phyloP scores from a whole-genome alignment of 2,888 invertebrate genomes.

The Ornithoptera priamus region DNA sequence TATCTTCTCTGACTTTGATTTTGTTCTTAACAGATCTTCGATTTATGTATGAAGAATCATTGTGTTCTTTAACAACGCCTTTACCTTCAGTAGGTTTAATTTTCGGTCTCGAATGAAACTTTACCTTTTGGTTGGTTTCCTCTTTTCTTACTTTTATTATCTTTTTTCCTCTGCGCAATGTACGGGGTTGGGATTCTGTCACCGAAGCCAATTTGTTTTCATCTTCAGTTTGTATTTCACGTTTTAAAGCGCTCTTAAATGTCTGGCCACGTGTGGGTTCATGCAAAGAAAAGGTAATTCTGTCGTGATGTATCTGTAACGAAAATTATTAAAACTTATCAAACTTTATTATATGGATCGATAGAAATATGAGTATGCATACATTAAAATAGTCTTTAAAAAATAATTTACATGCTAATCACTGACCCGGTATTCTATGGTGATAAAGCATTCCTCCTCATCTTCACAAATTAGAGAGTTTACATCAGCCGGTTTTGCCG shows the following conservation, averaged over 20 bases:
- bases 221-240: conserved; percentile 50
- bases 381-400: neutral
- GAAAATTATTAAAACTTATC: conserved; percentile 4
- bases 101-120: conserved; percentile 47
- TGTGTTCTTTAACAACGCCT: conserved; percentile 56
- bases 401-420: neutral
- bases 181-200: conserved; percentile 39
- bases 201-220: conserved; percentile 40
- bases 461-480: conserved; percentile 72
- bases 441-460: conserved; percentile 69
- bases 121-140: conserved; percentile 38
- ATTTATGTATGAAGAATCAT: conserved; percentile 54
- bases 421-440: conserved; percentile 69
- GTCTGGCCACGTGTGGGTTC: conserved; percentile 71
- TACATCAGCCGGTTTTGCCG: conserved; percentile 68
- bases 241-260: conserved; percentile 68
- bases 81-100: conserved; percentile 56
- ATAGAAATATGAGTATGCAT: neutral
- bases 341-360: neutral
- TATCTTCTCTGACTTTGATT: conserved; percentile 62
- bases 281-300: conserved; percentile 71
- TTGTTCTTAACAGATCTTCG: conserved; percentile 55
- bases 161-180: conserved; percentile 46
- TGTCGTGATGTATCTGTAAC: conserved; percentile 67
- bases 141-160: conserved; percentile 38